A percentile compares a stretch with the other conserved stretches of the same genome.
Evolutionary conservation across 2,113 vertebrate species (phyloP).

Genomic region (Bos javanicus): DNA sequence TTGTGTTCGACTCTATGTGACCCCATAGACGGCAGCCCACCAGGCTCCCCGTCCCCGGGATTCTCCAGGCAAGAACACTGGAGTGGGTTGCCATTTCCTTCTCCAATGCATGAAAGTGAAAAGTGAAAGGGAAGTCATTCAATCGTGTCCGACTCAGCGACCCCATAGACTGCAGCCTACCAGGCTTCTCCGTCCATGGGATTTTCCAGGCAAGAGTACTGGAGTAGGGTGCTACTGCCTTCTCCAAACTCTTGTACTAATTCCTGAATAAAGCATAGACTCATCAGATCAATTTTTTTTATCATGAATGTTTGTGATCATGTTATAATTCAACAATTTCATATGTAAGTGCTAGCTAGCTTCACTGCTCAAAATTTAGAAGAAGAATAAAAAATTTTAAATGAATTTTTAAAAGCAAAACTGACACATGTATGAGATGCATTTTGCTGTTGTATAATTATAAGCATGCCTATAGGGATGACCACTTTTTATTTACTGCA

Average conservation of each 20-base stretch:
- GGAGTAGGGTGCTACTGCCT: too few species aligned
- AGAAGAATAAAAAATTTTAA: not conserved
- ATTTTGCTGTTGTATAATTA: constrained; percentile 71
- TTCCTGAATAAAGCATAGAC: constrained; percentile 77
- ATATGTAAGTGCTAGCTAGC: constrained; percentile 74
- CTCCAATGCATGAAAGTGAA: too few species aligned
- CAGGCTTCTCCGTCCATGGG: too few species aligned
- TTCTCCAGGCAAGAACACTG: too few species aligned
- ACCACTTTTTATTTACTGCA: constrained; percentile 55
- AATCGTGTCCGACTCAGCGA: too few species aligned
- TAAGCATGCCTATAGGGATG: constrained; percentile 63
- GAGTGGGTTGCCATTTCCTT: too few species aligned
- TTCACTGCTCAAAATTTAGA: constrained; percentile 67
- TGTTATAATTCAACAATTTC: constrained; percentile 74
- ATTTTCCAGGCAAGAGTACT: too few species aligned
- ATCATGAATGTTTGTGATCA: constrained; percentile 64
- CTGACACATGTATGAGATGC: constrained; percentile 71
- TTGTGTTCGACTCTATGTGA: too few species aligned
- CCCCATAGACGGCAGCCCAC: too few species aligned
- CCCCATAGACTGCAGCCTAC: too few species aligned
- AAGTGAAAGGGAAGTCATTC: too few species aligned
- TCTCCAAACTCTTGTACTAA: constrained; percentile 30
- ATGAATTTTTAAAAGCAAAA: constrained; percentile 38
- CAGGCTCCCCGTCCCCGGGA: too few species aligned
- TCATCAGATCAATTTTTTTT: constrained; percentile 75